A percentile compares a stretch with the other conserved stretches of the same genome.
Conservation (phyloP, 2,888 invertebrate species). For the Diadromus collaris region DNA sequence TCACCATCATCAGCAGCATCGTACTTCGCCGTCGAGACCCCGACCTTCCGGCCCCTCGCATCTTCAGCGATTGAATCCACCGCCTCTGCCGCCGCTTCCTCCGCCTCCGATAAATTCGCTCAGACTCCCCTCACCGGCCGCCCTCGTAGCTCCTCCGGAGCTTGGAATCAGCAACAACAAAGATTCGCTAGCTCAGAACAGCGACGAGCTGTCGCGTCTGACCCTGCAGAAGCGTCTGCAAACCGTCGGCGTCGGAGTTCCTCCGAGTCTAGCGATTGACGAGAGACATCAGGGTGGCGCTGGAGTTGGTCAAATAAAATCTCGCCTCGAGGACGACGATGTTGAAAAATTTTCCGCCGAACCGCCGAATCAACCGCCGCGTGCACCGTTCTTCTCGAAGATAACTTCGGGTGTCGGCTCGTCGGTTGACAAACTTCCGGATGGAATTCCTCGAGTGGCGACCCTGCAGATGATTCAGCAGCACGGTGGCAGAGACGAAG, state of each 20-base stretch:
- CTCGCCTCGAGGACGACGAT: conserved; percentile 73
- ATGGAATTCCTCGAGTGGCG: conserved; percentile 82
- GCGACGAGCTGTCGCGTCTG: conserved; percentile 41
- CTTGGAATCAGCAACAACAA: conserved; percentile 81
- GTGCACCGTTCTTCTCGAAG: conserved; percentile 79
- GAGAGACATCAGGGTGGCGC: conserved; percentile 58
- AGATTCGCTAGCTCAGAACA: conserved; percentile 73
- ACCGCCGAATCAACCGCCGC: conserved; percentile 78
- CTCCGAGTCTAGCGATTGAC: conserved; percentile 50
- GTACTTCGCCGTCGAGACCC: conserved; percentile 64
- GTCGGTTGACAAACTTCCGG: conserved; percentile 64
- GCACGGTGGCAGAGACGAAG: conserved; percentile 70
- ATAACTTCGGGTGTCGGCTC: conserved; percentile 74
- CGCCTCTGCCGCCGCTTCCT: conserved; percentile 69
- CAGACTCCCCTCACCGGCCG: conserved; percentile 55
- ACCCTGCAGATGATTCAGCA: conserved; percentile 87
- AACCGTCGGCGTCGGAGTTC: conserved; percentile 48
- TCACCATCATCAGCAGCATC: conserved; percentile 71
- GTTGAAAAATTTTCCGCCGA: conserved; percentile 75
- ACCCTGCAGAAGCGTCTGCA: conserved; percentile 49
- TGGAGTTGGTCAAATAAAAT: conserved; percentile 60
- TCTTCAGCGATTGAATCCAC: conserved; percentile 68
- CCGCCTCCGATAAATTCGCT: conserved; percentile 69
- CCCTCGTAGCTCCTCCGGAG: conserved; percentile 72
- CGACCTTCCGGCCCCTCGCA: conserved; percentile 48